Base-by-base conservation (phyloP, 2,888 invertebrate genomes). In the Volucella bombylans region DNA sequence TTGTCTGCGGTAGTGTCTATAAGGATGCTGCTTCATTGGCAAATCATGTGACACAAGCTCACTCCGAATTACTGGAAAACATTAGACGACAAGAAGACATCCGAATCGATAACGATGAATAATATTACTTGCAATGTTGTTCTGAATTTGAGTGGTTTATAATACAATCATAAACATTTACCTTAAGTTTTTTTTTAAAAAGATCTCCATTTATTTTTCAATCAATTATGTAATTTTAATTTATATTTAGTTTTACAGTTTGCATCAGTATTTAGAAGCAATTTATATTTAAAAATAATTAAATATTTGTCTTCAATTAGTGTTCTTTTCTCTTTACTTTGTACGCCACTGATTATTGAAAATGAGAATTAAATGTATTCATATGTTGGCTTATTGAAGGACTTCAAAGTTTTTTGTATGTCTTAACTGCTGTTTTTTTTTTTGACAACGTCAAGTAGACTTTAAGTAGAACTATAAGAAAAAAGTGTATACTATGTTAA, bases 1-100 rank as follows among this genome's bases (percentile, higher is more conserved):
- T 91, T 52, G 91, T 91, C 0, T 91, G 91, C 61, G 91, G 91
- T 1, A 88, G 89, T 0, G 78, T 91, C 65, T 91, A 91, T 82
- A 89, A 88, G 12, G 90, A 91, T 87, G 89, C 91, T n/a, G 88
- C 87, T 2, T 89, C 90, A 0, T 82, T 91, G 83, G 91, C 91
- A 0, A 76, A 87, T 55, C 91, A 91, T 86, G 91, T 91, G 4
- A 91, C 91, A 12, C 89, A 89, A 55, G 87, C 88, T 49, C 91
- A 91, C 86, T 87, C 90, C 0, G 89, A 89, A n/a, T 87, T 91
- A 2, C 80, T 91, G 76, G 89, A 91, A 71, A 90, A 89, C 67
- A 90, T 91, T 80, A 89, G 77, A 10, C 52, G 80, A 15, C 57
- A 67, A n/a, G 81, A 76, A 10, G 67, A 64, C n/a, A 4, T 73